These are phyloP conservation scores for Habrosyne pyritoides DNA, from an alignment of 2,888 invertebrate genomes.

Conservation along the genomic window DNA sequence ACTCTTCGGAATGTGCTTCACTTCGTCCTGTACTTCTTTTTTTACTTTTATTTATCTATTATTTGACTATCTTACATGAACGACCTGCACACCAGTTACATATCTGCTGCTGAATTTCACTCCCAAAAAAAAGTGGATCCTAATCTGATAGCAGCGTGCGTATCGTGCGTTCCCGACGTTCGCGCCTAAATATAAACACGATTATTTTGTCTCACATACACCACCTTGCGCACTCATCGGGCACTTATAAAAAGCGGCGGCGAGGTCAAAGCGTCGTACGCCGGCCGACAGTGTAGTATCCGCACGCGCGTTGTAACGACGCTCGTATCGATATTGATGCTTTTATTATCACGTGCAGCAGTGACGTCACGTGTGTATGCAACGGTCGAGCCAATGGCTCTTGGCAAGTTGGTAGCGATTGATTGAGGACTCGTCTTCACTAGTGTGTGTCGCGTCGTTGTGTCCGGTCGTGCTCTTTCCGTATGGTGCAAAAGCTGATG, in stretches of 20 bases:
- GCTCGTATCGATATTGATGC: constrained; percentile 71
- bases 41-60: background rate
- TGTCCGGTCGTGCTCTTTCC: constrained; percentile 66
- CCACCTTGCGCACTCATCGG: constrained; percentile 76
- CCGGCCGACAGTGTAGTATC: constrained; percentile 70
- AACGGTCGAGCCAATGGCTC: constrained; percentile 74
- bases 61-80: background rate
- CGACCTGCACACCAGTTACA: background rate
- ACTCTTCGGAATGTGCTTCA: background rate
- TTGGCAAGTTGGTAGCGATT: constrained; percentile 69
- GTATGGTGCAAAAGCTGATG: constrained; percentile 81
- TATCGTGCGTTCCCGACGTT: constrained; percentile 53
- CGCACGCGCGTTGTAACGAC: constrained; percentile 76
- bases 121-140: constrained; percentile 23
- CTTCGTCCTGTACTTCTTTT: background rate
- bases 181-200: constrained; percentile 74
- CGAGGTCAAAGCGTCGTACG: constrained; percentile 74
- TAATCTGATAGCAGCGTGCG: constrained; percentile 37
- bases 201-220: constrained; percentile 65
- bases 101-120: background rate
- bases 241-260: constrained; percentile 79
- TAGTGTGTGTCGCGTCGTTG: constrained; percentile 66
- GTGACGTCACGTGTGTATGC: constrained; percentile 73
- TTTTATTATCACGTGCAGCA: constrained; percentile 72
- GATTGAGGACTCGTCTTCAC: constrained; percentile 69